Percentiles rank a stretch among this genome's conserved stretches.
These are phyloP conservation scores for Phacellophora camtschatica DNA, from an alignment of 30 jellyfish, hydroid and myxozoan genomes.

Conservation along the genomic window DNA sequence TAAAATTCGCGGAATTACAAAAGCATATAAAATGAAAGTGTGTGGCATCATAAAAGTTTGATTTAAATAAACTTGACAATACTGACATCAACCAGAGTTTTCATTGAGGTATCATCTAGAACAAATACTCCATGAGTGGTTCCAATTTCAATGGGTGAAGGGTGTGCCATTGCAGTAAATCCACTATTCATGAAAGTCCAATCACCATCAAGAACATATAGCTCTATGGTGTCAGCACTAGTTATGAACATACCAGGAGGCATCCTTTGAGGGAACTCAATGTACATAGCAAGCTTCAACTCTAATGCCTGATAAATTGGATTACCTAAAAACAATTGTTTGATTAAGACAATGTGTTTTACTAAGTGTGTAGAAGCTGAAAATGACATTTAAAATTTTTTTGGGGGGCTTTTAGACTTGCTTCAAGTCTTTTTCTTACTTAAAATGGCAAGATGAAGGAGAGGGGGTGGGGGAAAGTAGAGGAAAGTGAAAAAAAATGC, in stretches of 20 bases:
- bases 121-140: conserved; percentile 94
- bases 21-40: too few relatives aligned
- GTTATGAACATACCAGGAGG: conserved; percentile 88
- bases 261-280: conserved; percentile 91
- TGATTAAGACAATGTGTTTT: too few relatives aligned
- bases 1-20: too few relatives aligned
- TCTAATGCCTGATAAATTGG: conserved; percentile 91
- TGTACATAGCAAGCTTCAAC: conserved; percentile 85
- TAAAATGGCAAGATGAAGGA: too few relatives aligned
- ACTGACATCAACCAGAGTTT: conserved; percentile 37
- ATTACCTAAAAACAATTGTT: conserved; percentile 79
- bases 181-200: conserved; percentile 82
- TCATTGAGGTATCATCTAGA: conserved; percentile 54
- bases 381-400: too few relatives aligned
- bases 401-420: too few relatives aligned
- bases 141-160: conserved; percentile 95
- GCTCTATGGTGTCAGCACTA: conserved; percentile 91
- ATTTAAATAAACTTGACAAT: too few relatives aligned
- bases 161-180: conserved; percentile 89
- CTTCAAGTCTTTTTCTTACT: too few relatives aligned
- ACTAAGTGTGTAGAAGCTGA: too few relatives aligned
- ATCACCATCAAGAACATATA: conserved; percentile 78
- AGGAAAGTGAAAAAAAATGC: too few relatives aligned
- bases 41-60: background rate
- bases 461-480: too few relatives aligned